Conservation (phyloP, 2,888 invertebrate species). For the Pachydiplax longipennis region DNA sequence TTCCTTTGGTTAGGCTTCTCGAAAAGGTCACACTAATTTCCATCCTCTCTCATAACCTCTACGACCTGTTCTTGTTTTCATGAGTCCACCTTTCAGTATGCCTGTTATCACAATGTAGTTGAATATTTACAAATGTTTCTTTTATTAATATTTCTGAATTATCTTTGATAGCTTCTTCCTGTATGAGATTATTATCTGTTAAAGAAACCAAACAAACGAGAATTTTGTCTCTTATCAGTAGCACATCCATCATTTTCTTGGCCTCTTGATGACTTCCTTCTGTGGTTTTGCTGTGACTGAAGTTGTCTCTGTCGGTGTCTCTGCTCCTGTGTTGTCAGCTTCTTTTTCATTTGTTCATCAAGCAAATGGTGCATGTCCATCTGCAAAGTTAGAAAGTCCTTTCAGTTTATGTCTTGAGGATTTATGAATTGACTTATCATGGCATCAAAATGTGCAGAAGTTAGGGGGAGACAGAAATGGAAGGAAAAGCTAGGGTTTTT, state of each 20-base stretch:
- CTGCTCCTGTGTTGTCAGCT: conserved; percentile 68
- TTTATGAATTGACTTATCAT: no score
- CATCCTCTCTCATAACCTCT: no score
- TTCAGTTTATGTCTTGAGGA: neutral
- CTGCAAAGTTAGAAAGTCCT: conserved; percentile 60
- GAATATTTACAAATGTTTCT: neutral
- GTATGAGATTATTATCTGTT: neutral
- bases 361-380: conserved; percentile 94
- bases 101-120: neutral
- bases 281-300: neutral
- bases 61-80: neutral
- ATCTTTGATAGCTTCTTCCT: neutral
- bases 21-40: neutral
- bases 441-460: no score
- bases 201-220: conserved; percentile 19
- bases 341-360: conserved; percentile 88
- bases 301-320: neutral
- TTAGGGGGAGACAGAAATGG: no score
- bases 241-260: conserved; percentile 5
- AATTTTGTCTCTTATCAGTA: conserved; percentile 18
- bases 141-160: neutral
- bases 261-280: conserved; percentile 1
- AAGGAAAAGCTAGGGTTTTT: no score
- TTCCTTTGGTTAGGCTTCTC: neutral
- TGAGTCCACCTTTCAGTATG: neutral